Evolutionary conservation across 1,140 invertebrate genomes (phyloP), one percentile per base, ranked within the genome.

Genomic region (Anadara kagoshimensis): DNA sequence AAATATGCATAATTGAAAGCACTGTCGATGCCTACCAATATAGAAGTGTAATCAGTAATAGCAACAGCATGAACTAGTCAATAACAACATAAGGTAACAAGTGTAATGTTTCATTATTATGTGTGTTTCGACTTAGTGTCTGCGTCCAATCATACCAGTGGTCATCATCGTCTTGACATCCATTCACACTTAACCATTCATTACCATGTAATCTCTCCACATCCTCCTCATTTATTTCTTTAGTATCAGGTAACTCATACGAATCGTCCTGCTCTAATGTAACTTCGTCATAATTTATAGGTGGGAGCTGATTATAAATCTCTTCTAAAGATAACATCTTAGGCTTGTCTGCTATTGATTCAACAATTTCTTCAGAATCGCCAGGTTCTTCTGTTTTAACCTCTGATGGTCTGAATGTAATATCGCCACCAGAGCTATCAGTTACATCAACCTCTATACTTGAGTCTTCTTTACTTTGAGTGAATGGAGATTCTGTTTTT

Each of bases 11-110:
- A 36, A 36, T 36, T 36, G 29, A 36, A 36, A 36, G 29, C 29
- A 36, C 29, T 36, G 29, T 36, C 7, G 29, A 36, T 36, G 29
- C 29, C 29, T 36, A 36, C 29, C 29, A 36, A 36, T 3, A 36
- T 36, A 36, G 2, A 36, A 36, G 7, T 36, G 29, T 36, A 36
- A 36, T 36, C 7, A 36, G 7, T 36, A 36, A 36, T 36, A 36
- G 29, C 29, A 36, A 36, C 29, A 36, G 29, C 29, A 36, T 36
- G 7, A 36, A 82, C 53, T 81, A 67, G 70, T 96, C 95, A 90
- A 95, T 94, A 87, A 96, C 93, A 90, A 96, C 94, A 91, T 97
- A 97, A 91, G 96, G 96, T 92, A 97, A 92, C 92, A 96, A 94
- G 90, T 93, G 92, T 89, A 96, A 91, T 82, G 92, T 91, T 88